Conservation (phyloP, 2,797 vertebrate genomes). For the Rhodeus uyekii region DNA sequence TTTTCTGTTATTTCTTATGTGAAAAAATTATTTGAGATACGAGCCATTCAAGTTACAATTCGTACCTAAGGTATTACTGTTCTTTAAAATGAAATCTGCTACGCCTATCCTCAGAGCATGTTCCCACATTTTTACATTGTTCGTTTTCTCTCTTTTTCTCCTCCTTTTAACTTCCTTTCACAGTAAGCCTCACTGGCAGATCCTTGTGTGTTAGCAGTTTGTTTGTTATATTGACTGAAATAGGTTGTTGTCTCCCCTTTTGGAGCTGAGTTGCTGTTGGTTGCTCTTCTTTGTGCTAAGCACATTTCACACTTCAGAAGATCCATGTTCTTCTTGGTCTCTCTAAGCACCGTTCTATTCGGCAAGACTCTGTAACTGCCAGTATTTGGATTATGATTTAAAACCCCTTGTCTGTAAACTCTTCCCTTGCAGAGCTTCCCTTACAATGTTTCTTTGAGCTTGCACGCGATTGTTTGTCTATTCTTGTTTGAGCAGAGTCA, state of each 20-base stretch:
- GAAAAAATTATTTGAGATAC: too few relatives aligned
- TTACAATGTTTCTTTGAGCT: slow-evolving; percentile 15
- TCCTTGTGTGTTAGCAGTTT: not conserved
- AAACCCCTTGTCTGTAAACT: slow-evolving; percentile 41
- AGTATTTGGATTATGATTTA: slow-evolving; percentile 52
- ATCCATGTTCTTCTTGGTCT: slow-evolving; percentile 42
- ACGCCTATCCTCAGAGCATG: not conserved
- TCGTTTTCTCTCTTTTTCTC: not conserved
- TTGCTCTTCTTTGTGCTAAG: slow-evolving; percentile 42
- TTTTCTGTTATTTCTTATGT: too few relatives aligned
- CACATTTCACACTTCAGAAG: slow-evolving; percentile 45
- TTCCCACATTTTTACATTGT: not conserved
- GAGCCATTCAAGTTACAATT: too few relatives aligned
- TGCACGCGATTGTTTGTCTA: slow-evolving; percentile 47
- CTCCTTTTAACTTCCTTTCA: slow-evolving; percentile 2
- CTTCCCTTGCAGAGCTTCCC: not conserved
- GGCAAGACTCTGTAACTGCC: slow-evolving; percentile 57
- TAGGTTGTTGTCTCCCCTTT: slow-evolving; percentile 17
- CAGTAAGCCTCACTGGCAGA: not conserved
- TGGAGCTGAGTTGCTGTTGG: not conserved
- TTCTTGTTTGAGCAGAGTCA: slow-evolving; percentile 32
- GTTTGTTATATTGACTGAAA: slow-evolving; percentile 31
- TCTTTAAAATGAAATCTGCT: not conserved
- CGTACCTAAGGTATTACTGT: too few relatives aligned
- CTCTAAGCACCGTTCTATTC: slow-evolving; percentile 38